Conservation (phyloP, 2,113 vertebrate species). For the Bubo bubo region DNA sequence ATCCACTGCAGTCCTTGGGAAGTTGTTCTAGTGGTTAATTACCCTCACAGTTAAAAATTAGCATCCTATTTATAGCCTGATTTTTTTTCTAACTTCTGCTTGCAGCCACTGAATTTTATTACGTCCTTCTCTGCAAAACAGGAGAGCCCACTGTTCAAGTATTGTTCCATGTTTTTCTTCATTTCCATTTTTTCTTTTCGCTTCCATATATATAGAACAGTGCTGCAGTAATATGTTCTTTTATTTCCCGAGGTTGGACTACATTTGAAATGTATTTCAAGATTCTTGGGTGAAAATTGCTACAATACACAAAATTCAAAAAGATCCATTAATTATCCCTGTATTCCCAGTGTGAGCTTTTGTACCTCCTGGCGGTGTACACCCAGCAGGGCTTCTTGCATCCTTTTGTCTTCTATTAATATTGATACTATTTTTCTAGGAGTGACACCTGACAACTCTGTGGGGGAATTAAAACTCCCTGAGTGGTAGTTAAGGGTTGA, state of each 20-base stretch:
- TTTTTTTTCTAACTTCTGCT: background rate
- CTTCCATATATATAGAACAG: background rate
- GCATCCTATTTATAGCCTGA: conserved; percentile 49
- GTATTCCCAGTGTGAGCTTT: background rate
- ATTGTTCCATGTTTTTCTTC: background rate
- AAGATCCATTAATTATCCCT: background rate
- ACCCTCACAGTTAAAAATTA: conserved; percentile 56
- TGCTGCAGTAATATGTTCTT: background rate
- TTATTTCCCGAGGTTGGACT: background rate
- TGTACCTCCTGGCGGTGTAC: background rate
- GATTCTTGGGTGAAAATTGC: background rate
- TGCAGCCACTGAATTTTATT: conserved; percentile 5
- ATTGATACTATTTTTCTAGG: background rate
- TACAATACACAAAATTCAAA: background rate
- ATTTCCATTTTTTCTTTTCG: background rate
- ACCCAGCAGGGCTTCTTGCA: background rate
- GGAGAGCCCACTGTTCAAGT: background rate
- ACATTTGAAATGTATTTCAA: background rate
- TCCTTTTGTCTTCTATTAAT: conserved; percentile 1
- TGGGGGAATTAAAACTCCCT: background rate
- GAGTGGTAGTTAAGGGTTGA: background rate
- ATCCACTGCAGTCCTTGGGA: conserved; percentile 49
- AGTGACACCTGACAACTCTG: background rate
- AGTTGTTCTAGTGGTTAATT: conserved; percentile 66
- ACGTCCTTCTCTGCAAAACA: background rate